phyloP scores from a whole-genome alignment of 2,113 vertebrate species.

The Poeciliopsis retropinna region DNA sequence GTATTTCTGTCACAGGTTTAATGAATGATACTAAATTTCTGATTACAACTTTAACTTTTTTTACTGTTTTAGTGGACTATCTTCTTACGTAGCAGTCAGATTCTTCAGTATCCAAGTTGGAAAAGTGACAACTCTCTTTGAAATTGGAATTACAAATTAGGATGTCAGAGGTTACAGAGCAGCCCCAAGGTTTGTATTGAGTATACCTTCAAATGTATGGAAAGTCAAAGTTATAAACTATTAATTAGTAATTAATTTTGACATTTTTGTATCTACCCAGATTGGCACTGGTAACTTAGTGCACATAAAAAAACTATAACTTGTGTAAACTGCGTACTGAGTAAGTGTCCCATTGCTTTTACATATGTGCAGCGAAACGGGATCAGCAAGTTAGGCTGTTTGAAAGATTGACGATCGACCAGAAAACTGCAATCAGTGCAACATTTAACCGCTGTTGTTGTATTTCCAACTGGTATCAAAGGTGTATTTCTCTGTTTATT shows the following conservation, averaged over 20 bases:
- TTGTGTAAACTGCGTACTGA: not conserved
- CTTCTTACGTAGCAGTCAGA: not conserved
- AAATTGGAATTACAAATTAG: too few relatives aligned
- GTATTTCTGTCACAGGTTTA: not conserved
- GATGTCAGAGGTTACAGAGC: too few relatives aligned
- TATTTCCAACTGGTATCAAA: not conserved
- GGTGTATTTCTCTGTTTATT: too few relatives aligned
- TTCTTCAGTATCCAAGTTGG: not conserved
- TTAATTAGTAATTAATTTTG: too few relatives aligned
- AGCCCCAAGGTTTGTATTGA: not conserved
- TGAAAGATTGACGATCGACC: too few relatives aligned
- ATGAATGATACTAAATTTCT: not conserved
- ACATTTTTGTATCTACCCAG: not conserved
- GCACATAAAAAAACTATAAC: not conserved
- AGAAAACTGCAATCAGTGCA: not conserved
- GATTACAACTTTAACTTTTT: not conserved
- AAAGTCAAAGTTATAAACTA: too few relatives aligned
- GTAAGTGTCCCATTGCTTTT: not conserved
- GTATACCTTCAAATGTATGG: not conserved
- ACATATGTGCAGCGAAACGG: not conserved
- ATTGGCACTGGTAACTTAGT: not conserved
- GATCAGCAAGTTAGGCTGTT: not conserved
- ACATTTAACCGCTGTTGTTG: not conserved
- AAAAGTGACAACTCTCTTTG: not conserved
- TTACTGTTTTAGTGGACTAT: not conserved